A percentile compares a stretch with the other conserved stretches of the same genome.
phyloP scores from a whole-genome alignment of 1,140 invertebrate species.

The Potamilus streckersoni region DNA sequence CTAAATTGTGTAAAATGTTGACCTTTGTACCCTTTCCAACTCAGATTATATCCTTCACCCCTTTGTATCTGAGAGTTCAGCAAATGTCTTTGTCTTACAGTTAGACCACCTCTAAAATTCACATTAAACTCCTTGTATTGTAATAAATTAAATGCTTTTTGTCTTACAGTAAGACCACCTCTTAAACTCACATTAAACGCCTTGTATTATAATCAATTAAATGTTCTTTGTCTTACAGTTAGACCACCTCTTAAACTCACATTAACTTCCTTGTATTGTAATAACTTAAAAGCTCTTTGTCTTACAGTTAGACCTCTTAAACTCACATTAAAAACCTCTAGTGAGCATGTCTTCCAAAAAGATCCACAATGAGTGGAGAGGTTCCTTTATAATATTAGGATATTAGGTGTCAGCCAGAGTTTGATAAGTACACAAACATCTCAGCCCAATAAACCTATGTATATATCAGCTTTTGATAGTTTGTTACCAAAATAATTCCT shows the following conservation, averaged over 20 bases:
- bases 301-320: too few species aligned
- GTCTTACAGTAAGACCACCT: too few species aligned
- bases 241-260: slow-evolving; percentile 39
- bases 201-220: slow-evolving; percentile 72
- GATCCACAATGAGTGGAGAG: slow-evolving; percentile 5
- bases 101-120: slow-evolving; percentile 42
- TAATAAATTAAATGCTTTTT: too few species aligned
- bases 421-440: slow-evolving; percentile 1
- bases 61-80: slow-evolving; percentile 6
- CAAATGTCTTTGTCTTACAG: slow-evolving; percentile 32
- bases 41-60: too few species aligned
- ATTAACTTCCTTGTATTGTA: too few species aligned
- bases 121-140: too few species aligned
- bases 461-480: slow-evolving; percentile 59
- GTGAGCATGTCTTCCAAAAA: neutral
- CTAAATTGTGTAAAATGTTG: too few species aligned
- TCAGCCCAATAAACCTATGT: slow-evolving; percentile 27
- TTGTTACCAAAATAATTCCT: slow-evolving; percentile 43
- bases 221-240: slow-evolving; percentile 37
- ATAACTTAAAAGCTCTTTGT: too few species aligned
- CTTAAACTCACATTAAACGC: slow-evolving; percentile 62
- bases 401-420: slow-evolving; percentile 15
- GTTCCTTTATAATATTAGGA: slow-evolving; percentile 5
- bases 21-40: too few species aligned
- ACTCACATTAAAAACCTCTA: slow-evolving; percentile 68